These are phyloP conservation scores for Pinna nobilis DNA, from an alignment of 1,140 invertebrate species.

Conservation along the genomic window DNA sequence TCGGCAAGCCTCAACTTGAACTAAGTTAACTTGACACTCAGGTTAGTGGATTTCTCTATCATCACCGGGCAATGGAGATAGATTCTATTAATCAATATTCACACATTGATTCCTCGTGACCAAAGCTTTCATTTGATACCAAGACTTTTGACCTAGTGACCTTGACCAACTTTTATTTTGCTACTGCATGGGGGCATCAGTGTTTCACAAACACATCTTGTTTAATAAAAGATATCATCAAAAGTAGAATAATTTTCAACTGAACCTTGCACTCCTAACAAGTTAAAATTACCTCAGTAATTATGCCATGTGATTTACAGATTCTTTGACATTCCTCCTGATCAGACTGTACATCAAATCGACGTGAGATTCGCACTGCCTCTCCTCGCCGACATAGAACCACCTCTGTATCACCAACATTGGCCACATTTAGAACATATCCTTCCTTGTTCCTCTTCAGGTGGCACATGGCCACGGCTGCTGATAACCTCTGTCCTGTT, in stretches of 20 bases:
- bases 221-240: neutral
- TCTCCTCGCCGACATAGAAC: conserved; percentile 68
- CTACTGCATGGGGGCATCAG: too few relatives aligned
- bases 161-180: too few relatives aligned
- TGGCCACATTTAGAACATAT: conserved; percentile 67
- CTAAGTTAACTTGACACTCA: too few relatives aligned
- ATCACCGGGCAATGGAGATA: too few relatives aligned
- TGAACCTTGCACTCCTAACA: too few relatives aligned
- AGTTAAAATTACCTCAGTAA: conserved; percentile 68
- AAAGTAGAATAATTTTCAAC: neutral
- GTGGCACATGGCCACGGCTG: conserved; percentile 69
- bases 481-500: conserved; percentile 71
- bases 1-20: too few relatives aligned
- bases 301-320: conserved; percentile 69
- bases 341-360: conserved; percentile 64
- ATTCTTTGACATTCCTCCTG: conserved; percentile 68
- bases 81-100: too few relatives aligned
- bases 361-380: conserved; percentile 61
- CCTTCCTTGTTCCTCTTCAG: conserved; percentile 49
- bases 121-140: too few relatives aligned
- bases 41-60: too few relatives aligned
- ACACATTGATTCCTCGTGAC: too few relatives aligned
- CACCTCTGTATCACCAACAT: conserved; percentile 72
- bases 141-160: too few relatives aligned
- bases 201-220: neutral